phyloP scores from a whole-genome alignment of 2,113 vertebrate species.

The Mesitornis unicolor region DNA sequence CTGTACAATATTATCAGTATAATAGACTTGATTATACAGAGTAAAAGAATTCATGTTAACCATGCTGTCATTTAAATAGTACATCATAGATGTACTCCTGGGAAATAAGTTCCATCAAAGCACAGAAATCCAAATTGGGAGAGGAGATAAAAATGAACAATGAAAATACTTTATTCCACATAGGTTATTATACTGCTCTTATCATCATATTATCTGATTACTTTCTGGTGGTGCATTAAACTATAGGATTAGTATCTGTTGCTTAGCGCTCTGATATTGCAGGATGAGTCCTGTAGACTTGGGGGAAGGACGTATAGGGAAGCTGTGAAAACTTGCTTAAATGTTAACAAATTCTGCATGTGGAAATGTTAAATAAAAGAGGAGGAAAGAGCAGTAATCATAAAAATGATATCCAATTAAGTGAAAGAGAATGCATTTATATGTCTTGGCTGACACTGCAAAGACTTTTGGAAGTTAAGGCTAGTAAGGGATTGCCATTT shows the following conservation, averaged over 20 bases:
- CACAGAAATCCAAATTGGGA: background rate
- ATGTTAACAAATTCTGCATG: background rate
- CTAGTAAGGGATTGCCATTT: background rate
- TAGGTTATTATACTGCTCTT: background rate
- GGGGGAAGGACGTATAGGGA: background rate
- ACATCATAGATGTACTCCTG: background rate
- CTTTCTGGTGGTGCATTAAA: background rate
- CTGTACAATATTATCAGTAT: background rate
- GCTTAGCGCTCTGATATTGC: background rate
- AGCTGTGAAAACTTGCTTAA: background rate
- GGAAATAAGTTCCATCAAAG: background rate
- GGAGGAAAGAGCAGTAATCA: background rate
- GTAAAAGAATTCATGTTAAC: background rate
- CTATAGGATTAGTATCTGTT: background rate
- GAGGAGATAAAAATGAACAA: background rate
- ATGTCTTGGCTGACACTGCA: background rate
- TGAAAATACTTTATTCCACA: background rate
- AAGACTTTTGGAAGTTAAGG: background rate
- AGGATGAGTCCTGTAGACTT: background rate
- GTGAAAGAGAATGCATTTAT: background rate
- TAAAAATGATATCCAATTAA: background rate
- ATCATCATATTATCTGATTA: background rate
- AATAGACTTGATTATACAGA: background rate
- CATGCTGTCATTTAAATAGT: background rate
- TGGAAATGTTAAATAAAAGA: background rate